Evolutionary conservation across 1,140 invertebrate species (phyloP).

Genomic region (Uloborus diversus): DNA sequence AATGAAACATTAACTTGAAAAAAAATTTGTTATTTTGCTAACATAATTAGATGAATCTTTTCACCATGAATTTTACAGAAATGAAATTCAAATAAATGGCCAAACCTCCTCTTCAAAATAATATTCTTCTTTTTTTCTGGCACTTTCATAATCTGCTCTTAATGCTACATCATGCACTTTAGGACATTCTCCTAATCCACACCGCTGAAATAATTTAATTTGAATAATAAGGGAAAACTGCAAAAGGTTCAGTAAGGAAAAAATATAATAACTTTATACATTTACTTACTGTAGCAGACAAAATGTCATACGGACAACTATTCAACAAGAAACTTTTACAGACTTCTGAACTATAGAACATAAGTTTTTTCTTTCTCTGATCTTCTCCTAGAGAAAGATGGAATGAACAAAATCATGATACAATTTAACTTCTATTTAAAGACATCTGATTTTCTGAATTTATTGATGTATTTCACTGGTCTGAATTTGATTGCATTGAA

Average conservation of each 20-base stretch:
- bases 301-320: constrained; percentile 98
- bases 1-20: too few species aligned
- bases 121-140: constrained; percentile 89
- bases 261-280: not conserved
- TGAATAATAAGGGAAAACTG: not conserved
- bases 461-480: too few species aligned
- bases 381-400: constrained; percentile 12
- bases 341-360: constrained; percentile 93
- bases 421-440: too few species aligned
- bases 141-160: constrained; percentile 95
- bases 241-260: not conserved
- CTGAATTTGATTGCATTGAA: too few species aligned
- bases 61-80: not conserved
- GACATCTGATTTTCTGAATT: too few species aligned
- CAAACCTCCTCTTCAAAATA: constrained; percentile 98
- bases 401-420: too few species aligned
- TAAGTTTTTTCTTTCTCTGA: constrained; percentile 73
- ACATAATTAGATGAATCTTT: too few species aligned
- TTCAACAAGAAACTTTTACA: constrained; percentile 97
- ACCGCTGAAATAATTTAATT: constrained; percentile 76
- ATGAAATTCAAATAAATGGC: constrained; percentile 63
- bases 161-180: constrained; percentile 98
- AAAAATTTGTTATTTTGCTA: too few species aligned
- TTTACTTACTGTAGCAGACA: constrained; percentile 93
- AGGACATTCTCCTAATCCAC: constrained; percentile 97